phyloP scores from a whole-genome alignment of 2,113 vertebrate species.

The Esox niger region DNA sequence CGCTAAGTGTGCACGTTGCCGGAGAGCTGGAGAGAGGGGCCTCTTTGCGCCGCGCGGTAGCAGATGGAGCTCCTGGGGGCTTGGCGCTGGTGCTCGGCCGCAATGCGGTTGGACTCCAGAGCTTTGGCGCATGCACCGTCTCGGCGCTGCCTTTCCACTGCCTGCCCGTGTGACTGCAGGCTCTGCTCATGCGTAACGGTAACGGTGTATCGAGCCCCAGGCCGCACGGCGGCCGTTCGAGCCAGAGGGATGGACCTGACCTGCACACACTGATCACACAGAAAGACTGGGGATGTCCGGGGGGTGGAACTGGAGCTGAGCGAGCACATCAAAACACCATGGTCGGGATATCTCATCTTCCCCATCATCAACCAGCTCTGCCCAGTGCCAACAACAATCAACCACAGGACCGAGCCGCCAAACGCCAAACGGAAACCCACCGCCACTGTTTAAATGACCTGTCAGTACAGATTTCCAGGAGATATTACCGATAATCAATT shows the following conservation, averaged over 20 bases:
- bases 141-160: constrained; percentile 4
- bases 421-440: constrained; percentile 17
- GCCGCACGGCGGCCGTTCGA: constrained; percentile 62
- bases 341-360: constrained; percentile 38
- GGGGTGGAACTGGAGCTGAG: constrained; percentile 43
- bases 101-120: neutral
- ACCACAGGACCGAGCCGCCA: constrained; percentile 47
- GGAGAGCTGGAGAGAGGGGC: neutral
- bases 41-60: constrained; percentile 10
- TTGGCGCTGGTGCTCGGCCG: constrained; percentile 1
- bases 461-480: too few relatives aligned
- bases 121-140: constrained; percentile 12
- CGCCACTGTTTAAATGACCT: constrained; percentile 55
- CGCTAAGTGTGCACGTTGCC: neutral
- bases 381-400: constrained; percentile 62
- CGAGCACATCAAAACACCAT: neutral
- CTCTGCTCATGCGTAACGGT: constrained; percentile 51
- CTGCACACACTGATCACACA: constrained; percentile 55
- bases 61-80: constrained; percentile 52
- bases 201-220: constrained; percentile 59
- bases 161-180: constrained; percentile 4
- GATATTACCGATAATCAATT: too few relatives aligned
- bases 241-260: constrained; percentile 54
- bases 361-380: constrained; percentile 29
- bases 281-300: constrained; percentile 62